Conservation (phyloP, 2,113 vertebrate species). For the Cisticola juncidis region DNA sequence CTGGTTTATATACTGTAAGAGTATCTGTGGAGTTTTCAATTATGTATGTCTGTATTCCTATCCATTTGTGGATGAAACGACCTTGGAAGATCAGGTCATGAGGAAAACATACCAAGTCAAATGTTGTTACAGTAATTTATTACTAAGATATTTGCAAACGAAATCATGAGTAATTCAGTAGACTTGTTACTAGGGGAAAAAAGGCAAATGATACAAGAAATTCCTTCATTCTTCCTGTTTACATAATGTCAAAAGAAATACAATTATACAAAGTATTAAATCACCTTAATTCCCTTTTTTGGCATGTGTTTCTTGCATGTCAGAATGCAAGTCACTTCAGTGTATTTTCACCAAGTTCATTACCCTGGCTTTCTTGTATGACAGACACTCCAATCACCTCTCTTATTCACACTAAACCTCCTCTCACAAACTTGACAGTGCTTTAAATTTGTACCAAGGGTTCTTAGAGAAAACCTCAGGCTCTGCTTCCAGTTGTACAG, state of each 20-base stretch:
- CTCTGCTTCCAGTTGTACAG: not conserved
- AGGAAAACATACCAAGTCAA: not conserved
- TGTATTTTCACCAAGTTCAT: not conserved
- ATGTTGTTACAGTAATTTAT: not conserved
- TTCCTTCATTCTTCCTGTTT: fast-evolving
- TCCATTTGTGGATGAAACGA: not conserved
- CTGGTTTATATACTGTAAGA: not conserved
- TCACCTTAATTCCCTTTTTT: not conserved
- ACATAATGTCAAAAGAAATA: not conserved
- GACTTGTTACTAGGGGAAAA: not conserved
- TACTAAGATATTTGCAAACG: not conserved
- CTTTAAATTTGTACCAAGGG: not conserved
- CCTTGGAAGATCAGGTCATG: not conserved
- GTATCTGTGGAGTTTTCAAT: not conserved
- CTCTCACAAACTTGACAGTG: not conserved
- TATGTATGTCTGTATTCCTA: not conserved
- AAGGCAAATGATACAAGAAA: not conserved
- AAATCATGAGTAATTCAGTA: not conserved
- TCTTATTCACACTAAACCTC: not conserved
- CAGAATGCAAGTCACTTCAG: not conserved
- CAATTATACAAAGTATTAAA: not conserved
- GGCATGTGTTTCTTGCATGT: not conserved
- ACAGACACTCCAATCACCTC: not conserved
- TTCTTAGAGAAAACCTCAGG: not conserved
- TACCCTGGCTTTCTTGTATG: not conserved